Percentiles rank a stretch among this genome's conserved stretches.
These are phyloP conservation scores for Esox lucius DNA, from an alignment of 2,797 vertebrate genomes.

Conservation along the genomic window DNA sequence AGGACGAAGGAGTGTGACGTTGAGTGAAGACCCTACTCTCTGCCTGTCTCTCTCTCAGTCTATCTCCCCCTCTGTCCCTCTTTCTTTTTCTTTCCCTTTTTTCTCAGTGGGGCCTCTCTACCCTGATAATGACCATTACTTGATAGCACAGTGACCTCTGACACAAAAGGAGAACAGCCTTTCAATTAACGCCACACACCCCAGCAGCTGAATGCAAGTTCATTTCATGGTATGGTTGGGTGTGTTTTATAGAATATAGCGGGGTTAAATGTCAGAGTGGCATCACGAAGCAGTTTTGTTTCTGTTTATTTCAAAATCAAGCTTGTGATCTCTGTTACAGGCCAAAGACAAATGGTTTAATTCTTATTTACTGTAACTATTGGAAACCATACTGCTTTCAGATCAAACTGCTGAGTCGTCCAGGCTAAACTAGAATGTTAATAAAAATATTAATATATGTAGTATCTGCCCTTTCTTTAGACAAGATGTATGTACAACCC, in stretches of 20 bases:
- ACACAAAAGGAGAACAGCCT: conserved; percentile 10
- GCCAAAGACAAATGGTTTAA: neutral
- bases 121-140: conserved; percentile 22
- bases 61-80: conserved; percentile 10
- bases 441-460: too few relatives aligned
- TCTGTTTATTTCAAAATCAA: neutral
- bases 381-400: neutral
- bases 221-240: neutral
- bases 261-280: neutral
- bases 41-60: neutral
- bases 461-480: too few relatives aligned
- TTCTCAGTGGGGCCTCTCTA: conserved; percentile 12
- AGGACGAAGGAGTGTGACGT: too few relatives aligned
- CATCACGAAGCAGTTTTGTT: conserved; percentile 1
- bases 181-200: conserved; percentile 20
- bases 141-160: conserved; percentile 11
- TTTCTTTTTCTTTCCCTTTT: neutral
- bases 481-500: too few relatives aligned
- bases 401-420: neutral
- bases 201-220: conserved; percentile 2
- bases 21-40: neutral
- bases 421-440: too few relatives aligned
- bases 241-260: neutral
- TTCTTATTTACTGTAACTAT: neutral
- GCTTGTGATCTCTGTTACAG: neutral